Base-by-base conservation (phyloP, 2,113 vertebrate species). In the Xyrauchen texanus region DNA sequence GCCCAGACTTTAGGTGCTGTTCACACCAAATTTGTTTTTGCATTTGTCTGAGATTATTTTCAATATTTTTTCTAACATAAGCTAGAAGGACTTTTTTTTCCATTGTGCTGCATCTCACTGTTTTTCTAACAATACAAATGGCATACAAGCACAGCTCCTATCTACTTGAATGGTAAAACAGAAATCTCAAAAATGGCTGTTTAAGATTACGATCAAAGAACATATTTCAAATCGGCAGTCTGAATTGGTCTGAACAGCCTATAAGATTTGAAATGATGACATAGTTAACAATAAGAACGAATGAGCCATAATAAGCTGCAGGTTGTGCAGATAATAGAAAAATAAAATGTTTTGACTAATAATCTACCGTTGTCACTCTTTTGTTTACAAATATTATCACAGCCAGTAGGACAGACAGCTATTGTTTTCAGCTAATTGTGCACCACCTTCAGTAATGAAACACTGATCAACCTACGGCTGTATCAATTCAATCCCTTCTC, bases 401-500 rank as follows among this genome's bases (percentile, higher is more conserved):
- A 69, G 53, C 47, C 49, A 62, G 49, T 12, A 7, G 73, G 53
- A 75, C 49, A 58, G 68, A 7, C 44, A 12, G 0, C 16, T 55
- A 79, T 64, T 83, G 82, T 71, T 79, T 75, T 63, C 34, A 12
- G n/a, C 62, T 69, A 63, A 83, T 68, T 52, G 11, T 58, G 60
- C 44, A 49, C 67, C 6, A 34, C 4, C 45, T 61, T 78, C 55
- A 53, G 8, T 42, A 76, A 61, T 63, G 16, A 65, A 60, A 67
- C 8, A 21, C 70, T 73, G 52, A 49, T 63, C 47, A 72, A 68
- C 60, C 65, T 49, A 9, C 61, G 46, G 12, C 74, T 70, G 34
- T 64, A 72, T 60, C 70, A 47, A 7, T 72, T 47, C 51, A 70
- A 57, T 55, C 34, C 69, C 69, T 45, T 21, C 7, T 73, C 15